Conservation (phyloP, 2,113 vertebrate species). For the Strix uralensis region DNA sequence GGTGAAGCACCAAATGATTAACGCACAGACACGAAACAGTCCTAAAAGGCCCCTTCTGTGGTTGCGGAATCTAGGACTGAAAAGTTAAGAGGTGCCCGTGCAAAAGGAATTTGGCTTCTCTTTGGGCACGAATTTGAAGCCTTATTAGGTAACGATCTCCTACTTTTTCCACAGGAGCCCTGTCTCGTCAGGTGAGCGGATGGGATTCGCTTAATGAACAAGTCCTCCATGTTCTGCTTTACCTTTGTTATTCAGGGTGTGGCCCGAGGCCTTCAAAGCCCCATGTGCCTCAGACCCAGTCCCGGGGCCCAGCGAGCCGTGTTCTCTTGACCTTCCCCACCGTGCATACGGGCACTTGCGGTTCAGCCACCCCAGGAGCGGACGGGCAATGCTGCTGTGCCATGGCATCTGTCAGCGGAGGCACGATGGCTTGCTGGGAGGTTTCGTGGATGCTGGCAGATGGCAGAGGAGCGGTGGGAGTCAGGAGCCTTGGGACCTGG, state of each 20-base stretch:
- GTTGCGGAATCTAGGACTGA: not conserved
- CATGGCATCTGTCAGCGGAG: not conserved
- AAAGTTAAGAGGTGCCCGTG: not conserved
- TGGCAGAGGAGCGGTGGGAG: not conserved
- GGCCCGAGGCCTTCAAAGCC: not conserved
- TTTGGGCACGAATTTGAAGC: not conserved
- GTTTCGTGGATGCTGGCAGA: not conserved
- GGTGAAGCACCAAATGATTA: not conserved
- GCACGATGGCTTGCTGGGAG: not conserved
- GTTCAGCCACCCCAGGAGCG: not conserved
- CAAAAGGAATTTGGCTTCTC: not conserved
- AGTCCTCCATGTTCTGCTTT: not conserved
- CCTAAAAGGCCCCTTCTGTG: not conserved
- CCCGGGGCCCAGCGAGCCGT: not conserved
- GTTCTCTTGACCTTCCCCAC: not conserved
- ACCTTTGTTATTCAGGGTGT: not conserved
- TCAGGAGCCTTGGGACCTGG: not conserved
- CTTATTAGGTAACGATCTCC: not conserved
- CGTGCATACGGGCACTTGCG: accelerated
- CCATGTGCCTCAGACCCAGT: not conserved
- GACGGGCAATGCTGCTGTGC: not conserved
- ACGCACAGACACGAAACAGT: not conserved
- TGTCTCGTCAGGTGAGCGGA: not conserved
- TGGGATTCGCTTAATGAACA: not conserved
- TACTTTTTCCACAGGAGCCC: not conserved